Conservation (phyloP, 1,140 invertebrate species). For the Drosophila kikkawai region DNA sequence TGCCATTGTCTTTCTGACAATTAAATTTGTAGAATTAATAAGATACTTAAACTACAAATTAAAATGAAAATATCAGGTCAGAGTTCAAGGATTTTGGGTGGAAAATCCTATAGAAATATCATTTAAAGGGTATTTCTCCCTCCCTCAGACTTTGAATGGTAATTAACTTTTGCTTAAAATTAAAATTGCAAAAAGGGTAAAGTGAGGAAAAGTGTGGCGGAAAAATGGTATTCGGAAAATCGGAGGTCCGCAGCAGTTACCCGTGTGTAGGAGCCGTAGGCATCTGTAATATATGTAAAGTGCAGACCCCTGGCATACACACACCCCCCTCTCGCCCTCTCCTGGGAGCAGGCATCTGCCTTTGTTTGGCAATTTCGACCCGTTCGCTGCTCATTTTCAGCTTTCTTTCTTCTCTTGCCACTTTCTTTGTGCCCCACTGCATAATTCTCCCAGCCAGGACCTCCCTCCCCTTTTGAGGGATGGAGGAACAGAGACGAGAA, state of each 20-base stretch:
- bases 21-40: too few relatives aligned
- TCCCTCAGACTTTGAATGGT: not conserved
- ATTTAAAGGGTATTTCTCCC: not conserved
- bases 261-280: slow-evolving; percentile 27
- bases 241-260: not conserved
- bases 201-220: not conserved
- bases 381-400: slow-evolving; percentile 66
- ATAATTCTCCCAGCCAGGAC: slow-evolving; percentile 45
- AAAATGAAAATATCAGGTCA: not conserved
- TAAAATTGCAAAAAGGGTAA: not conserved
- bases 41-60: too few relatives aligned
- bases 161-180: slow-evolving; percentile 1
- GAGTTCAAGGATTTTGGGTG: not conserved
- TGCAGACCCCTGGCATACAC: slow-evolving; percentile 15
- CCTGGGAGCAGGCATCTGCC: slow-evolving; percentile 5
- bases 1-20: too few relatives aligned
- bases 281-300: slow-evolving; percentile 45
- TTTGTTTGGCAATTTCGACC: slow-evolving; percentile 72
- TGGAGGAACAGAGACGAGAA: not conserved
- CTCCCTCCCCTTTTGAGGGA: not conserved
- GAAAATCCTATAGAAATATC: not conserved
- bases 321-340: not conserved
- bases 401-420: slow-evolving; percentile 29
- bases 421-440: slow-evolving; percentile 55
- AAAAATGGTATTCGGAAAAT: not conserved